Conservation (phyloP, 2,888 invertebrate genomes). For the Drosophila paranaensis region DNA sequence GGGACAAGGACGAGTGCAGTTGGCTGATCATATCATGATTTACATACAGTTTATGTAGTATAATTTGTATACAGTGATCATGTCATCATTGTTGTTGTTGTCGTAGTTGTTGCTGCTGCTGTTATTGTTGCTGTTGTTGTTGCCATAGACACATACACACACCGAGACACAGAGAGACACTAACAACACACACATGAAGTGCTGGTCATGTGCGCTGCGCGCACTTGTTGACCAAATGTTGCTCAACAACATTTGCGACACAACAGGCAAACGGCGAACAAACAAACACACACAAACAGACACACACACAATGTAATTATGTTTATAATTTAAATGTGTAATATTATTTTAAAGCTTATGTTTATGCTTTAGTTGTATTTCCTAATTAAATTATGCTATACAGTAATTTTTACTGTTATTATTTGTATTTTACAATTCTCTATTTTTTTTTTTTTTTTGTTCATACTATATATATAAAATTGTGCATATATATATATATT, state of each 20-base stretch:
- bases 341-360: constrained; percentile 64
- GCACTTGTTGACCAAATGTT: constrained; percentile 37
- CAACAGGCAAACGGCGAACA: constrained; percentile 28
- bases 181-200: constrained; percentile 2
- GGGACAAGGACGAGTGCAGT: constrained; percentile 22
- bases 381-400: constrained; percentile 61
- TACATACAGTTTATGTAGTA: constrained; percentile 34
- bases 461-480: constrained; percentile 1
- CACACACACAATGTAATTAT: constrained; percentile 68
- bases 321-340: constrained; percentile 75
- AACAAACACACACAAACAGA: constrained; percentile 8
- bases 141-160: constrained; percentile 31
- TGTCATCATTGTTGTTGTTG: constrained; percentile 10
- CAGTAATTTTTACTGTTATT: constrained; percentile 50
- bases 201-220: constrained; percentile 18
- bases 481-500: neutral
- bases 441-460: constrained; percentile 12
- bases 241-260: constrained; percentile 17
- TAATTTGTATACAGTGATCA: constrained; percentile 34
- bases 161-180: neutral
- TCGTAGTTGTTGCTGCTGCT: constrained; percentile 26
- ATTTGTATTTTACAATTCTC: constrained; percentile 21
- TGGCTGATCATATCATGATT: constrained; percentile 50
- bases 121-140: constrained; percentile 22
- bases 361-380: constrained; percentile 70